Evolutionary conservation across 2,797 vertebrate species (phyloP), one percentile per base, ranked within the genome.

Genomic region (Sebastes diploproa): DNA sequence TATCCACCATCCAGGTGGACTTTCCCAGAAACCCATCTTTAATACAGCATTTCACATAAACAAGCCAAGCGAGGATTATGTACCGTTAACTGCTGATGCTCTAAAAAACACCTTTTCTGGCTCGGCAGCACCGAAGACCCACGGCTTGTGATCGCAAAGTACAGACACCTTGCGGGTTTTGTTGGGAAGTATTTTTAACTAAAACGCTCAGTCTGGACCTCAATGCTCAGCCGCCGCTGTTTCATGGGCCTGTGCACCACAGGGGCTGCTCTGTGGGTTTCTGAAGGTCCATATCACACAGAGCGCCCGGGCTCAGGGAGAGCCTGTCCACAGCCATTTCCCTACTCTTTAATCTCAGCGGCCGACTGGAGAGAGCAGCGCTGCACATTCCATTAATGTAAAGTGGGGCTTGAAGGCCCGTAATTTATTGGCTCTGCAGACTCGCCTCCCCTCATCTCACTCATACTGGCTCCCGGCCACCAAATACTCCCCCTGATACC

Each of bases 341-440:
- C 93, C 83, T 85, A 86, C 92, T 94, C 93, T 94, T 95, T 94
- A 93, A 95, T 95, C 94, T 95, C 88, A 74, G 87, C 63, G 72
- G 89, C 84, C 75, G 88, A 90, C 86, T 87, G 83, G 89, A 90
- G 88, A 92, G 90, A 94, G 87, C 86, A 79, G 85, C 64, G 84
- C 90, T 88, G 92, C 93, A 93, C 89, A 89, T 95, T 94, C 94
- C 92, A 95, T 95, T 96, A 96, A 95, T 95, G 94, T 94, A 95
- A 95, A 95, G 95, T 93, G 93, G 93, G 88, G 88, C 92, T 94
- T 94, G 90, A 94, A 95, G 92, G 92, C 86, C 91, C 78, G 89
- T 95, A 94, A 96, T 95, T 96, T 95, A 95, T 96, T 95, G 94
- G 94, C 90, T 95, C 89, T 95, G 92, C 92, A 94, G 94, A 92